phyloP scores from a whole-genome alignment of 2,888 invertebrate species.

The Periphyllus acericola region DNA sequence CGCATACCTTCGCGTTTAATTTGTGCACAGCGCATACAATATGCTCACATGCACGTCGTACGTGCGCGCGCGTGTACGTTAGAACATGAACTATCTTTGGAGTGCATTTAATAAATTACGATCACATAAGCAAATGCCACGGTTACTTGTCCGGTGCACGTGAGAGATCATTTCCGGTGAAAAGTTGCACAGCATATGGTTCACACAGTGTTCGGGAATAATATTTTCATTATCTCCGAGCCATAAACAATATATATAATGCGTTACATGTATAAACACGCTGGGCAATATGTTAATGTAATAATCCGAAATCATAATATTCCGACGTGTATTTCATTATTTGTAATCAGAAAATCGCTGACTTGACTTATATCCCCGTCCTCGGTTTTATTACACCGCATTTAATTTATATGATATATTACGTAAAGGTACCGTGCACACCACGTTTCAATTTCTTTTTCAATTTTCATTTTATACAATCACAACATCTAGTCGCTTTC shows the following conservation, averaged over 20 bases:
- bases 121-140: slow-evolving; percentile 20
- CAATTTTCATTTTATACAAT: too few species aligned
- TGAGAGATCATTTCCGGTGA: slow-evolving; percentile 47
- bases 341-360: neutral
- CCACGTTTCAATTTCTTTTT: too few species aligned
- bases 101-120: slow-evolving; percentile 18
- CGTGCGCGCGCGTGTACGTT: too few species aligned
- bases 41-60: neutral
- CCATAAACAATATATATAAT: slow-evolving; percentile 28
- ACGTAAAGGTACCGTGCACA: too few species aligned
- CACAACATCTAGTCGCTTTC: too few species aligned
- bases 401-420: neutral
- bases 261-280: neutral
- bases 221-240: slow-evolving; percentile 16
- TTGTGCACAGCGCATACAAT: neutral
- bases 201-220: slow-evolving; percentile 31
- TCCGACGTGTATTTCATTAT: neutral
- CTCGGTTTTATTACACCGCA: neutral
- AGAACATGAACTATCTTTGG: neutral
- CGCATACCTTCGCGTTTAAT: neutral
- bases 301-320: slow-evolving; percentile 14
- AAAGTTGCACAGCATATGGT: slow-evolving; percentile 27
- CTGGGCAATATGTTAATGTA: neutral
- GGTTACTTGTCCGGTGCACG: neutral
- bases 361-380: neutral